These are phyloP conservation scores for Apocheima hispidaria DNA, from an alignment of 2,888 invertebrate genomes.

Conservation along the genomic window DNA sequence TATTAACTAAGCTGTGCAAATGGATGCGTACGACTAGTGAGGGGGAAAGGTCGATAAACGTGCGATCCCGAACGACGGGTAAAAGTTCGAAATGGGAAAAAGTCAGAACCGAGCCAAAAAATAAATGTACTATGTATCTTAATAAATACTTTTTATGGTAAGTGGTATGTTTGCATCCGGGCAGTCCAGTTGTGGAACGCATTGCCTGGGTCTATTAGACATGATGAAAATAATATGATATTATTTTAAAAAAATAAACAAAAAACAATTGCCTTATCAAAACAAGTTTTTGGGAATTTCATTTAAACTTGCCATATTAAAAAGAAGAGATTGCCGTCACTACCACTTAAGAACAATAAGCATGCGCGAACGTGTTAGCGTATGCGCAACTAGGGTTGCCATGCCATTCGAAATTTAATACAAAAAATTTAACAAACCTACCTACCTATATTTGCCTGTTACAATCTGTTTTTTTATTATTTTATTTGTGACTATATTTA, in stretches of 20 bases:
- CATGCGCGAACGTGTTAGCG: conserved; percentile 41
- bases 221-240: no score
- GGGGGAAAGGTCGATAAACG: conserved; percentile 10
- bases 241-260: no score
- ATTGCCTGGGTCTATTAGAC: no score
- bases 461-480: no score
- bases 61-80: not conserved
- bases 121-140: no score
- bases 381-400: conserved; percentile 14
- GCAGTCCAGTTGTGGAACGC: no score
- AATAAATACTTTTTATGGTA: no score
- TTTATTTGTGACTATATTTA: no score
- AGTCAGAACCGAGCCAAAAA: not conserved
- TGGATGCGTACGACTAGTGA: conserved; percentile 12
- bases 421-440: no score
- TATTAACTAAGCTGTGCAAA: not conserved
- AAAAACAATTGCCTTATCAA: no score
- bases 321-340: conserved; percentile 23
- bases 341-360: conserved; percentile 44
- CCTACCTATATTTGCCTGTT: no score
- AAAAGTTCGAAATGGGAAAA: not conserved
- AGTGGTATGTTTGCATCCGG: no score
- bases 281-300: conserved; percentile 9
- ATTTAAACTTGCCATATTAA: conserved; percentile 13
- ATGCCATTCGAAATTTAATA: not conserved